phyloP scores from a whole-genome alignment of 2,797 vertebrate genomes.

The Sternarchorhynchus goeldii region DNA sequence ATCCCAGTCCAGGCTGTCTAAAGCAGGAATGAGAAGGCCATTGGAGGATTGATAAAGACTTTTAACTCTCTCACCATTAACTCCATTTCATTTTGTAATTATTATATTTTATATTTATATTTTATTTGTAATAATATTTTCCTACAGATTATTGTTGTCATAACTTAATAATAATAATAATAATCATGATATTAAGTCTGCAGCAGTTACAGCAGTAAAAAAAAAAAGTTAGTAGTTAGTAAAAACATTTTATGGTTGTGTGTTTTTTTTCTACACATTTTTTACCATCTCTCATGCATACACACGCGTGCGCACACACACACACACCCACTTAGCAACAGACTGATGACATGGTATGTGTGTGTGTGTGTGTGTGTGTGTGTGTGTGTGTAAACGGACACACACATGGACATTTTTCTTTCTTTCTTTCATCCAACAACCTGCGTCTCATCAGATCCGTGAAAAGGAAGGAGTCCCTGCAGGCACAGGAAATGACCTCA shows the following conservation, averaged over 20 bases:
- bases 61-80: too few species aligned
- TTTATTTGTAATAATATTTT: too few species aligned
- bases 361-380: too few species aligned
- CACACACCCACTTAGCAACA: constrained; percentile 11
- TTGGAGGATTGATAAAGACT: not conserved
- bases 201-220: not conserved
- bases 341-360: not conserved
- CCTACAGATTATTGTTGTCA: too few species aligned
- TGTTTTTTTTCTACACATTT: not conserved
- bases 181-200: too few species aligned
- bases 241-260: too few species aligned
- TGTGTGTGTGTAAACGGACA: too few species aligned
- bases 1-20: not conserved
- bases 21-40: not conserved
- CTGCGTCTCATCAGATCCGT: constrained; percentile 50
- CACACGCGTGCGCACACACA: not conserved
- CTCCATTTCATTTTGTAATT: too few species aligned
- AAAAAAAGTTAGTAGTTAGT: too few species aligned
- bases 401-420: not conserved
- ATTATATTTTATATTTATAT: too few species aligned
- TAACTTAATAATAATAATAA: too few species aligned
- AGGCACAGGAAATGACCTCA: constrained; percentile 54
- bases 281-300: not conserved
- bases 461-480: constrained; percentile 48
- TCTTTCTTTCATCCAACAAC: constrained; percentile 42